A percentile compares a stretch with the other conserved stretches of the same genome.
Conservation (phyloP, 2,113 vertebrate species). For the Rousettus leschenaultii region DNA sequence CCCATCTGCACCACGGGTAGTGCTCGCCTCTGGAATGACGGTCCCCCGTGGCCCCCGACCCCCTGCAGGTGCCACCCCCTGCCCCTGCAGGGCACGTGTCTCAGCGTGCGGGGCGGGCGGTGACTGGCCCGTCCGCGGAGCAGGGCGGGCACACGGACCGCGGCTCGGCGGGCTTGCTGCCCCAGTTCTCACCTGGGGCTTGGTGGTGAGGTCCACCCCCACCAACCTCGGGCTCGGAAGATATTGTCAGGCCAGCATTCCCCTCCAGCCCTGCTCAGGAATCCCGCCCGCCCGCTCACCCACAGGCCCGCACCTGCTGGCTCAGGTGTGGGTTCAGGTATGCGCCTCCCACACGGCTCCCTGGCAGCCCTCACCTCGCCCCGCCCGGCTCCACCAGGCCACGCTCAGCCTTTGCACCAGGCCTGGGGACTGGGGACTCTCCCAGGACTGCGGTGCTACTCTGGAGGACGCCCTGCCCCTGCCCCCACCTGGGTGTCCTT, state of each 20-base stretch:
- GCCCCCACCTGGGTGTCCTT: background rate
- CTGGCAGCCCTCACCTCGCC: background rate
- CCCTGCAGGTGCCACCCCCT: accelerated
- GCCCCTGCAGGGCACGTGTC: accelerated
- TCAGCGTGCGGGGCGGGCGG: background rate
- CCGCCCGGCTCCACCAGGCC: background rate
- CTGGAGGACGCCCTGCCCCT: background rate
- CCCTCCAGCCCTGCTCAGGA: background rate
- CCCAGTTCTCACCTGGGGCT: background rate
- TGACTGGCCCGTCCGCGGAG: accelerated
- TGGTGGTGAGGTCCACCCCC: accelerated
- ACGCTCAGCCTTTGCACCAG: accelerated
- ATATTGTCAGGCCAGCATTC: background rate
- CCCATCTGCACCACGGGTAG: accelerated
- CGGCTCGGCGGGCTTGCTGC: accelerated
- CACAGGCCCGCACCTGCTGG: accelerated
- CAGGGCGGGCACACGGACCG: accelerated
- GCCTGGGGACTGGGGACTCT: background rate
- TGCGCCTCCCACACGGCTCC: background rate
- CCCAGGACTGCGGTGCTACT: background rate
- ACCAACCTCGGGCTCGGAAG: accelerated
- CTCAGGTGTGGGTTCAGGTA: background rate
- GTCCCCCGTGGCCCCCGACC: accelerated
- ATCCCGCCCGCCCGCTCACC: background rate
- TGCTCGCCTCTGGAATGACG: too few species aligned